Conservation (phyloP, 2,888 invertebrate species). For the Eristalinus aeneus region DNA sequence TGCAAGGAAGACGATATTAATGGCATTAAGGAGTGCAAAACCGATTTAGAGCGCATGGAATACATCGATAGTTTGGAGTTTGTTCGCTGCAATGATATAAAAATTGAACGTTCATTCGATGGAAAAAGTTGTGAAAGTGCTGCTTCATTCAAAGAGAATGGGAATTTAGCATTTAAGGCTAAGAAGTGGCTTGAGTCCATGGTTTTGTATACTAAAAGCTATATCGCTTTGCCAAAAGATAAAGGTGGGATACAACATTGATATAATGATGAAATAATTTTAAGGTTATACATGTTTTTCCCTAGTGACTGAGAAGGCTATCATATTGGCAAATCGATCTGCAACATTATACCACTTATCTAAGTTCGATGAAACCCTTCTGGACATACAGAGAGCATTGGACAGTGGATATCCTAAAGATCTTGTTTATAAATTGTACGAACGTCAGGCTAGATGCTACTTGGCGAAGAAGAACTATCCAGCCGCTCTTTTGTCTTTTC, state of each 20-base stretch:
- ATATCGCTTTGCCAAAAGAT: conserved; percentile 85
- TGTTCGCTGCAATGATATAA: conserved; percentile 82
- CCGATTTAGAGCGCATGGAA: conserved; percentile 85
- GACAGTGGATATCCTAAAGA: conserved; percentile 86
- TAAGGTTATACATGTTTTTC: conserved; percentile 50
- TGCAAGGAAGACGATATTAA: conserved; percentile 83
- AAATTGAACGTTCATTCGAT: conserved; percentile 81
- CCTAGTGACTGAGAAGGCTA: conserved; percentile 84
- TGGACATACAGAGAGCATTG: conserved; percentile 87
- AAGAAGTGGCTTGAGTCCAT: conserved; percentile 87
- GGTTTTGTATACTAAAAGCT: conserved; percentile 86
- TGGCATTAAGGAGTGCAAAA: conserved; percentile 84
- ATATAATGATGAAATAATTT: conserved; percentile 56
- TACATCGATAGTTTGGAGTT: conserved; percentile 82
- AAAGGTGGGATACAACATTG: conserved; percentile 75
- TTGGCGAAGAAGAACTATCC: conserved; percentile 85
- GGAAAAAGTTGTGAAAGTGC: conserved; percentile 84
- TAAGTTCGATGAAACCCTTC: conserved; percentile 85
- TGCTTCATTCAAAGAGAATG: conserved; percentile 85
- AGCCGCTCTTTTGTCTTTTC: conserved; percentile 85
- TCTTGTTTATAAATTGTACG: conserved; percentile 88
- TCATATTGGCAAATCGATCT: conserved; percentile 90
- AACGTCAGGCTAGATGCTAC: conserved; percentile 87
- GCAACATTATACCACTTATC: conserved; percentile 89
- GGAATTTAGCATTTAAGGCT: conserved; percentile 87